A percentile compares a stretch with the other conserved stretches of the same genome.
These are phyloP conservation scores for Philantomba maxwellii DNA, from an alignment of 2,113 vertebrate genomes.

Conservation along the genomic window DNA sequence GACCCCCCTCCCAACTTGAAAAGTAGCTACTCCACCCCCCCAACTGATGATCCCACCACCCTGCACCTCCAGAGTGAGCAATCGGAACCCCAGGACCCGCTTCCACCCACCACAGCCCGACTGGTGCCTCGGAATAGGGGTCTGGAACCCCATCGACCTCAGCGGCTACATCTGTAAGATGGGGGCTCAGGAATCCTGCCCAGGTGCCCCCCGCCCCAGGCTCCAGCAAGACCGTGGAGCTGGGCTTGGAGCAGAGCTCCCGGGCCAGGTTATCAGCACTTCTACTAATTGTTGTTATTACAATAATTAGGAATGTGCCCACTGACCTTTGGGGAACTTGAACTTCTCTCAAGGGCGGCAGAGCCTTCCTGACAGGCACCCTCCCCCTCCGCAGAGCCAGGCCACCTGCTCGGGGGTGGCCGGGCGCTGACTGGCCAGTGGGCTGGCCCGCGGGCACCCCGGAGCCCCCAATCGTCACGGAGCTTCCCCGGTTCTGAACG, in stretches of 20 bases:
- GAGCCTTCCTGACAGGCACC: not conserved
- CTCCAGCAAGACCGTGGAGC: fast-evolving
- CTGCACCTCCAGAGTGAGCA: fast-evolving
- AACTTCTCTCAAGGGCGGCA: not conserved
- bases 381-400: fast-evolving
- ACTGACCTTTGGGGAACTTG: not conserved
- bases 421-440: not conserved
- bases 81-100: fast-evolving
- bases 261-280: fast-evolving
- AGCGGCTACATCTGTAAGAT: not conserved
- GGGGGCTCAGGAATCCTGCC: not conserved
- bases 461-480: not conserved
- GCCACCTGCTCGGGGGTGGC: not conserved
- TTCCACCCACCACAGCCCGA: fast-evolving
- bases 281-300: not conserved
- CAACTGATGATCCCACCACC: fast-evolving
- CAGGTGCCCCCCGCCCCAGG: fast-evolving
- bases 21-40: fast-evolving
- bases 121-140: not conserved
- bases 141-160: not conserved
- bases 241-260: not conserved
- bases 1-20: not conserved
- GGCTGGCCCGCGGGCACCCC: not conserved
- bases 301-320: not conserved
- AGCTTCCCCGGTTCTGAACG: not conserved